Conservation (phyloP, 1,140 invertebrate genomes). For the Drosophila sucinea region DNA sequence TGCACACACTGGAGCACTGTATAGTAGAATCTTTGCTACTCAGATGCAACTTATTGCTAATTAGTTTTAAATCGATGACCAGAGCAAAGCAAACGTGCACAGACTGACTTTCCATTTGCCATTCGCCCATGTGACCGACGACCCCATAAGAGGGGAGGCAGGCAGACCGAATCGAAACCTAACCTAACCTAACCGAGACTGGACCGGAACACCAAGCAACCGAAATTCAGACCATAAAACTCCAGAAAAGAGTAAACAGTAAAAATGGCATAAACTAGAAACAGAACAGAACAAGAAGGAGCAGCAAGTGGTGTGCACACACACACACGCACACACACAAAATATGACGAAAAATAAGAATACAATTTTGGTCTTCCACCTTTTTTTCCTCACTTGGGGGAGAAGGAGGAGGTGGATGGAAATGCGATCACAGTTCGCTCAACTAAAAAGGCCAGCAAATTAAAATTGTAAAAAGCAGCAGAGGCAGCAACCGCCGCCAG, state of each 20-base stretch:
- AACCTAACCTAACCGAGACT: neutral
- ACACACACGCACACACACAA: neutral
- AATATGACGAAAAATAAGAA: neutral
- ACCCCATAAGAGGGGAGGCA: neutral
- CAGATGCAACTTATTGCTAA: slow-evolving; percentile 68
- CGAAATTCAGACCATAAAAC: neutral
- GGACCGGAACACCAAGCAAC: slow-evolving; percentile 3
- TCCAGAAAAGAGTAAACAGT: neutral
- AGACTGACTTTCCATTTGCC: slow-evolving; percentile 11
- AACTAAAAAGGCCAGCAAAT: slow-evolving; percentile 15
- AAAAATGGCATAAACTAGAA: slow-evolving; percentile 12
- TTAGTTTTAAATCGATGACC: slow-evolving; percentile 78
- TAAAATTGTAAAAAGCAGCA: slow-evolving; percentile 15
- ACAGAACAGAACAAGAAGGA: too few species aligned
- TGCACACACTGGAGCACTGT: slow-evolving; percentile 21
- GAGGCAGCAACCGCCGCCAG: neutral
- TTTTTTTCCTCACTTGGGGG: too few species aligned
- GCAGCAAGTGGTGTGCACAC: too few species aligned
- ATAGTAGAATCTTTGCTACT: slow-evolving; percentile 1
- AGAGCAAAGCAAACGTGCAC: slow-evolving; percentile 38
- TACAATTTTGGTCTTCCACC: neutral
- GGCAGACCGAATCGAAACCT: neutral
- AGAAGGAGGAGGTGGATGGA: neutral
- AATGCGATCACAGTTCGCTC: slow-evolving; percentile 26
- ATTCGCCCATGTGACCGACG: slow-evolving; percentile 4